These are phyloP conservation scores for Varanus komodoensis DNA, from an alignment of 2,113 vertebrate species.

Conservation along the genomic window DNA sequence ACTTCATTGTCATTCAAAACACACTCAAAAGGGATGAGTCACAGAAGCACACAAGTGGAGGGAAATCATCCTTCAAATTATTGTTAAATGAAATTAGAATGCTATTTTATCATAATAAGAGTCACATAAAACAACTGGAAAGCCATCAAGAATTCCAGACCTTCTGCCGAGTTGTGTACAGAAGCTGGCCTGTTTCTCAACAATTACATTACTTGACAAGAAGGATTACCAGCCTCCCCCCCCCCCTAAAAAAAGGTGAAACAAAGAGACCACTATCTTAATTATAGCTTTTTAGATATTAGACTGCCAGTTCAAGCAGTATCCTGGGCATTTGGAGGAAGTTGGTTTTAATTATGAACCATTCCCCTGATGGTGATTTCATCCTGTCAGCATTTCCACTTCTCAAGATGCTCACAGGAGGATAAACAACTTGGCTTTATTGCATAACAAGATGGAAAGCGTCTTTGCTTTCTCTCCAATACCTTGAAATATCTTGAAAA, in stretches of 20 bases:
- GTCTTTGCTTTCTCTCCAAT: conserved; percentile 35
- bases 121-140: conserved; percentile 32
- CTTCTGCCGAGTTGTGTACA: conserved; percentile 44
- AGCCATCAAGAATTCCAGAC: conserved; percentile 1
- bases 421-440: conserved; percentile 63
- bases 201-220: conserved; percentile 30
- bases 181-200: conserved; percentile 40
- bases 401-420: conserved; percentile 41
- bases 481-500: conserved; percentile 49
- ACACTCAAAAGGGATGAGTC: background rate
- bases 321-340: conserved; percentile 47
- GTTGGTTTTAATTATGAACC: conserved; percentile 55
- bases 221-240: background rate
- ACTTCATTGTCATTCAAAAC: background rate
- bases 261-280: conserved; percentile 52
- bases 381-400: conserved; percentile 56
- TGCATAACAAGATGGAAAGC: conserved; percentile 56
- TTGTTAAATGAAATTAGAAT: conserved; percentile 12
- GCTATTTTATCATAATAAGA: conserved; percentile 37
- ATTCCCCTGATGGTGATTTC: conserved; percentile 61
- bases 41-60: background rate
- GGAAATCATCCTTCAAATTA: background rate
- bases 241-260: background rate
- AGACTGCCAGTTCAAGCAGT: conserved; percentile 49
- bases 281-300: conserved; percentile 55